Evolutionary conservation across 2,113 vertebrate species (phyloP).

Genomic region (Hippocampus abdominalis): DNA sequence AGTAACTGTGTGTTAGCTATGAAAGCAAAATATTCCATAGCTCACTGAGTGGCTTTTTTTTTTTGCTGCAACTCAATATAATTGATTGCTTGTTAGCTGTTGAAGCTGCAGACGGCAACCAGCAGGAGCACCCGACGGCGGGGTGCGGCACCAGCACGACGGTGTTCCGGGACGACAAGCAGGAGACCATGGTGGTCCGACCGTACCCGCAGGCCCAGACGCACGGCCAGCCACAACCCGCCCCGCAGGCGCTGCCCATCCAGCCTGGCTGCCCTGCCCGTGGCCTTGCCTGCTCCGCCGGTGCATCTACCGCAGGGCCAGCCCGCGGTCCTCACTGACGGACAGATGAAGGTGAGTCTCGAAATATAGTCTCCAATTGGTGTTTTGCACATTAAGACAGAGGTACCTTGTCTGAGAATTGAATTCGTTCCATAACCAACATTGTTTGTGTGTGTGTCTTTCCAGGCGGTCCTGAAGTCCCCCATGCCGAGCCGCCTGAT

Average conservation of each 20-base stretch:
- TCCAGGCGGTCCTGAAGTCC: slow-evolving; percentile 84
- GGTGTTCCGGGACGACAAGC: slow-evolving; percentile 89
- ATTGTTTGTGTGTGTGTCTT: too few relatives aligned
- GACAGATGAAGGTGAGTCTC: slow-evolving; percentile 87
- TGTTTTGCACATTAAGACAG: not conserved
- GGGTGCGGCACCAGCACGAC: slow-evolving; percentile 58
- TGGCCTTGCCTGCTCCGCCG: slow-evolving; percentile 81
- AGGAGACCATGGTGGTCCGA: slow-evolving; percentile 92
- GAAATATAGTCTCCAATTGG: not conserved
- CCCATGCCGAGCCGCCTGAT: slow-evolving; percentile 93
- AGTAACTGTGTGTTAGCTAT: too few relatives aligned
- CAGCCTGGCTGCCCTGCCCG: slow-evolving; percentile 80
- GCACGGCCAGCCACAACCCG: slow-evolving; percentile 68
- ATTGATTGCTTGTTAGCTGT: slow-evolving; percentile 20
- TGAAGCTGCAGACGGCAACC: slow-evolving; percentile 73
- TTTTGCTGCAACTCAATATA: too few relatives aligned
- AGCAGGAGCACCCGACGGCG: slow-evolving; percentile 77
- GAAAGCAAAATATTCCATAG: too few relatives aligned
- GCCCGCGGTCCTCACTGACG: slow-evolving; percentile 84
- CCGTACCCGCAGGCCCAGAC: slow-evolving; percentile 88
- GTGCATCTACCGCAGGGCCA: slow-evolving; percentile 85
- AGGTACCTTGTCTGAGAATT: not conserved
- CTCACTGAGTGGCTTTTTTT: too few relatives aligned
- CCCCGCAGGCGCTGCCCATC: slow-evolving; percentile 80
- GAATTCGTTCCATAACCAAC: not conserved